A percentile compares a stretch with the other conserved stretches of the same genome.
These are phyloP conservation scores for Antitype chi DNA, from an alignment of 2,888 invertebrate genomes.

Conservation along the genomic window DNA sequence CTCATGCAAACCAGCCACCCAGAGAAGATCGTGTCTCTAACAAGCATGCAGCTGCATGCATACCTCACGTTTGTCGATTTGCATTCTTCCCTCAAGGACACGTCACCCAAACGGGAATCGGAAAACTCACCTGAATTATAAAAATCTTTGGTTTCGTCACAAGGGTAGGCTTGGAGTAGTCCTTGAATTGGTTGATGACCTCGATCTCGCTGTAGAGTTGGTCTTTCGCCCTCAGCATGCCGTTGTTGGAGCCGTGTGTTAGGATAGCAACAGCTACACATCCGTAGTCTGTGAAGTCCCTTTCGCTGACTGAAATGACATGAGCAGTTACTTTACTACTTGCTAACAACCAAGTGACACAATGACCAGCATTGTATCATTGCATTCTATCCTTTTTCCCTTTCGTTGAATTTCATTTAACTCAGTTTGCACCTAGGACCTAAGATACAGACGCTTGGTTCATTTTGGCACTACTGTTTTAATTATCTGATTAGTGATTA, in stretches of 20 bases:
- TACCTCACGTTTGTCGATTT: neutral
- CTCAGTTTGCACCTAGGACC: neutral
- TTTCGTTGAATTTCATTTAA: neutral
- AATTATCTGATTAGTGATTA: neutral
- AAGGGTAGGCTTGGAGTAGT: slow-evolving; percentile 77
- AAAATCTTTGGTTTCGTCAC: slow-evolving; percentile 82
- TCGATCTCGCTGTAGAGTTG: slow-evolving; percentile 79
- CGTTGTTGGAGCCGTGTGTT: slow-evolving; percentile 81
- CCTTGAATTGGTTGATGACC: slow-evolving; percentile 80
- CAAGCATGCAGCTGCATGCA: neutral
- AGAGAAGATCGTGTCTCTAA: neutral
- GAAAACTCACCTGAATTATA: slow-evolving; percentile 78
- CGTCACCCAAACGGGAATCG: neutral
- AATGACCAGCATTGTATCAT: neutral
- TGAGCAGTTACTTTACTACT: neutral
- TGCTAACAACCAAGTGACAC: neutral
- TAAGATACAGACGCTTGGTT: neutral
- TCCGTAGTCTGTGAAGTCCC: slow-evolving; percentile 80
- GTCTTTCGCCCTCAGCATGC: slow-evolving; percentile 79
- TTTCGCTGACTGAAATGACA: slow-evolving; percentile 68
- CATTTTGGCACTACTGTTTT: neutral
- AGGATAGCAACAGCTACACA: slow-evolving; percentile 81
- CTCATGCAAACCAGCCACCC: neutral
- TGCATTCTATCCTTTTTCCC: neutral
- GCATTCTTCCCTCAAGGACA: neutral